phyloP scores from a whole-genome alignment of 2,888 invertebrate species.

The Calliscelio sp. region DNA sequence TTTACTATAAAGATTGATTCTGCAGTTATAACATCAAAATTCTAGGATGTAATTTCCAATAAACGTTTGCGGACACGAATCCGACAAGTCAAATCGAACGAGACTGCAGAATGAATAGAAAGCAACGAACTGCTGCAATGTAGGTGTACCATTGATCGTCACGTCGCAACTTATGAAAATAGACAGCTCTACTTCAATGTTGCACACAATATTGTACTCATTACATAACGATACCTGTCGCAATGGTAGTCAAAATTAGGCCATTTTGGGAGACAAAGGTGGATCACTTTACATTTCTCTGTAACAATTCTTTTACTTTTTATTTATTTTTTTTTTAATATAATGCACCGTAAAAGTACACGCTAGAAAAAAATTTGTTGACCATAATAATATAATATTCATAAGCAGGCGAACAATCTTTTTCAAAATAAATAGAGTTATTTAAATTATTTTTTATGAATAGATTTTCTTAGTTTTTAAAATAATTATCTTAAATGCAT shows the following conservation, averaged over 20 bases:
- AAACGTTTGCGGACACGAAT: slow-evolving; percentile 68
- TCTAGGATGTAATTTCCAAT: slow-evolving; percentile 69
- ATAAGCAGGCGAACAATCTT: no score
- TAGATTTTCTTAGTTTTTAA: no score
- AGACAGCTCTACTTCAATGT: slow-evolving; percentile 50
- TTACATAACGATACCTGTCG: slow-evolving; percentile 38
- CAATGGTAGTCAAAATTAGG: slow-evolving; percentile 25
- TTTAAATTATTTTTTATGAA: no score
- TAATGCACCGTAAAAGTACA: no score
- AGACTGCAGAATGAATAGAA: slow-evolving; percentile 52
- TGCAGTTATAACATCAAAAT: slow-evolving; percentile 47
- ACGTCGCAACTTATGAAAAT: slow-evolving; percentile 67
- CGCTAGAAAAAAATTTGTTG: no score
- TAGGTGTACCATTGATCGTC: slow-evolving; percentile 66
- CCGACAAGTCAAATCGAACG: slow-evolving; percentile 67
- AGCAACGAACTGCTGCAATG: slow-evolving; percentile 58
- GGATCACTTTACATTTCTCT: no score
- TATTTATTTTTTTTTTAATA: no score
- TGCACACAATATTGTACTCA: slow-evolving; percentile 49
- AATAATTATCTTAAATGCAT: no score
- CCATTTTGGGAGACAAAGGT: slow-evolving; percentile 37
- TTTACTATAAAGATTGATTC: no score
- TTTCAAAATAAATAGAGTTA: no score
- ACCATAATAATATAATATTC: no score
- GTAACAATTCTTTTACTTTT: no score